Evolutionary conservation across 1,140 invertebrate species (phyloP).

Genomic region (Polyergus mexicanus): DNA sequence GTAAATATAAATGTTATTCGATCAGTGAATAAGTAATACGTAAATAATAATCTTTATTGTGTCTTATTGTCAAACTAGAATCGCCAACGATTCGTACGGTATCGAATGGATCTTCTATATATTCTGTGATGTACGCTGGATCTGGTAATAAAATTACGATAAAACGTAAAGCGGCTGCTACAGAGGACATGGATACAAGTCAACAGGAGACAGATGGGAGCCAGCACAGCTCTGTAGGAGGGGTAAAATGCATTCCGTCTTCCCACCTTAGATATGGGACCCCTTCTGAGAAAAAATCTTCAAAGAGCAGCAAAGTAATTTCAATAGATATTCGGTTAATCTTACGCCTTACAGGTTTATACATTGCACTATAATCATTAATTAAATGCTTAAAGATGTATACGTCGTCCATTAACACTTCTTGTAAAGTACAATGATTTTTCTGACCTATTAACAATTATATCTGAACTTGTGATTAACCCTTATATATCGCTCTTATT

Average conservation of each 20-base stretch:
- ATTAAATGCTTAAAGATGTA: slow-evolving; percentile 65
- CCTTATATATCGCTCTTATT: slow-evolving; percentile 19
- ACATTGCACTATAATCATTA: slow-evolving; percentile 64
- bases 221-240: slow-evolving; percentile 78
- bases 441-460: slow-evolving; percentile 64
- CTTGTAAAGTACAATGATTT: slow-evolving; percentile 70
- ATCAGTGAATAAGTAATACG: neutral
- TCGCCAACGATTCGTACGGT: slow-evolving; percentile 87
- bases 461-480: slow-evolving; percentile 9
- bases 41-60: slow-evolving; percentile 4
- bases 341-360: slow-evolving; percentile 63
- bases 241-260: slow-evolving; percentile 85
- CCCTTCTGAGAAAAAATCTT: slow-evolving; percentile 83
- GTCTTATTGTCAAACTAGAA: slow-evolving; percentile 52
- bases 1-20: neutral
- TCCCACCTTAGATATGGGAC: slow-evolving; percentile 83
- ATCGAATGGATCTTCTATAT: slow-evolving; percentile 90
- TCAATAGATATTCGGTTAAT: slow-evolving; percentile 75
- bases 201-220: slow-evolving; percentile 79
- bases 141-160: slow-evolving; percentile 94
- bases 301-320: slow-evolving; percentile 85
- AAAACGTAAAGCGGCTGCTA: slow-evolving; percentile 90
- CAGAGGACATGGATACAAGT: slow-evolving; percentile 77
- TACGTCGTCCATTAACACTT: slow-evolving; percentile 66
- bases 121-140: slow-evolving; percentile 93